Evolutionary conservation across 2,797 vertebrate species (phyloP).

Genomic region (Pseudomugil gertrudae): DNA sequence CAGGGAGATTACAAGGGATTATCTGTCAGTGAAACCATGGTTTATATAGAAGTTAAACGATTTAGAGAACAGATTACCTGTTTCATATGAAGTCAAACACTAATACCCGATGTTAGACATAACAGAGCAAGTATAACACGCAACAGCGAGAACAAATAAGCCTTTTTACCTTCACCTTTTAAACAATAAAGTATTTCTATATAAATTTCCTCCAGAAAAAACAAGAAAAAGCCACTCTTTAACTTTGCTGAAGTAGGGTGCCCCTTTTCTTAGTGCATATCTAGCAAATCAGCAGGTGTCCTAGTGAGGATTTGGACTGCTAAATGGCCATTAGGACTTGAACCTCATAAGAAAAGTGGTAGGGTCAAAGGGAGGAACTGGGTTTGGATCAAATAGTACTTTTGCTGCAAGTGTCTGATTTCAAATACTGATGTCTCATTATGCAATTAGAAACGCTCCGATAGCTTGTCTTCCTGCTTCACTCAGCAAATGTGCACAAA

Average conservation of each 20-base stretch:
- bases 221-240: no score
- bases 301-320: no score
- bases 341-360: no score
- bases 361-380: no score
- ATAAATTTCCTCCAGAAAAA: no score
- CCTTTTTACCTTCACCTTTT: no score
- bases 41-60: constrained; percentile 39
- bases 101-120: constrained; percentile 36
- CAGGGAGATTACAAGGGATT: constrained; percentile 32
- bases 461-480: not conserved
- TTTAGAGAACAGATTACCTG: constrained; percentile 46
- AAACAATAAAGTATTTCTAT: no score
- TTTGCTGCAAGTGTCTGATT: not conserved
- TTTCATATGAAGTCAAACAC: constrained; percentile 36
- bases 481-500: not conserved
- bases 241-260: no score
- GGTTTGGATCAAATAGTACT: not conserved
- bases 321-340: no score
- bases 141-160: not conserved
- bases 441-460: not conserved
- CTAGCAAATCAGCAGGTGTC: no score
- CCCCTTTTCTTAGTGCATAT: no score
- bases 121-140: not conserved
- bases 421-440: not conserved
- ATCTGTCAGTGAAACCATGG: constrained; percentile 55